Evolutionary conservation across 2,113 vertebrate species (phyloP), one percentile per base, ranked within the genome.

Genomic region (Theropithecus gelada): DNA sequence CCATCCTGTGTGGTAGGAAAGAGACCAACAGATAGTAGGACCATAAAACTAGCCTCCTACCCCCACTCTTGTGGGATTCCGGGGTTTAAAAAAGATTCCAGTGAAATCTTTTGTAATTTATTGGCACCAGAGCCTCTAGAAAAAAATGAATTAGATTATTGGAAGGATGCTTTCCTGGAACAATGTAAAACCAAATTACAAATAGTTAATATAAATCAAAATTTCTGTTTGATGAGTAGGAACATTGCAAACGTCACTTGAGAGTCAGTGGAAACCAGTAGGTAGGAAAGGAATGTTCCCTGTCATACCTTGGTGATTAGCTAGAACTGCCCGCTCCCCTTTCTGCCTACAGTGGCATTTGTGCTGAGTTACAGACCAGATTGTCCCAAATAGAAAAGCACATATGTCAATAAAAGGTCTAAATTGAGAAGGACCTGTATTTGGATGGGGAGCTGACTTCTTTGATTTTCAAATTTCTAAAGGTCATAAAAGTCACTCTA

Each of bases 91-190:
- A 95, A 82, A 85, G 30, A 59, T 88, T 91, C 23, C 35, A 88
- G 45, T 76, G 25, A 97, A 97, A 64, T 22, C 8, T 96, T 96
- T 96, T 92, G 84, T 95, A 91, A 87, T 95, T 80, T 97, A 66
- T 82, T 72, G 59, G 92, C 38, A 97, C 52, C 40, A 86, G 61
- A 88, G 35, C 27, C 75, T 94, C 93, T 18, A 84, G 70, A 72
- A 76, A 86, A 85, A 85, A 12, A 89, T 86, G 23, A 94, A 90
- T 20, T 95, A 61, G 79, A 88, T 80, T 88, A 83, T 22, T 70
- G 59, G 55, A 89, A 95, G 48, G 55, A 81, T 80, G 8, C 82
- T 97, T 97, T 93, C 48, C 61, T 84, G 38, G 55, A 57, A 94
- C 87, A 96, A 88, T 38, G 18, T 73, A 83, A 95, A 93, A 48